Evolutionary conservation across 92 coral and sea anemone genomes (phyloP), one percentile per base, ranked within the genome.

Genomic region (Palythoa caribaeorum): DNA sequence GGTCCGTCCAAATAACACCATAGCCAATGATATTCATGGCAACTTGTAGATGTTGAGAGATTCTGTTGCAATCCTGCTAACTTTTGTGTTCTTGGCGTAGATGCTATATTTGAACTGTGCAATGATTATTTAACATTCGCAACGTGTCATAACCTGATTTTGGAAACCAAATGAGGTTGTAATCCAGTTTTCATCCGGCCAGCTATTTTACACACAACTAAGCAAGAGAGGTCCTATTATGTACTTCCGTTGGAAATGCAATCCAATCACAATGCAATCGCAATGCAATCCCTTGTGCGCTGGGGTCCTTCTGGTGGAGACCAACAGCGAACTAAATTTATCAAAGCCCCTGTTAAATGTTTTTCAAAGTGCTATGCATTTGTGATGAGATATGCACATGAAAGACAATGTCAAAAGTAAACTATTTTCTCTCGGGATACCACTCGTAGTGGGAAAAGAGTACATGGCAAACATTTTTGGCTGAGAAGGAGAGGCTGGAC

Each of bases 61-160:
- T 90, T 90, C 78, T 90, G 93, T 65, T 66, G 84, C 17, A 86
- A 90, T 72, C 93, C 93, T 19, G 87, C 51, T 20, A 51, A 35
- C 47, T 90, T 90, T 65, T 71, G 87, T 73, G 87, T 90, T 36
- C 77, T 90, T 51, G 90, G 84, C 15, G 90, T 86, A 11, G 90
- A 86, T 83, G 93, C 90, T 39, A 90, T 90, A 7, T 90, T 90
- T 62, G 87, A 90, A 77, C 74, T 79, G 81, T 76, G 87, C 21
- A 75, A 79, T 59, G 86, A 85, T 79, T 90, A 90, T 52, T 90
- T 86, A 28, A 90, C 89, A 21, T 90, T 90, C 40, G 85, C 59
- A 65, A 90, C 93, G 36, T 90, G 28, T 69, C 73, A 16, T 69
- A 36, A 36, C 39, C 15, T 69, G 1, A 21, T 69, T 36, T 21